Conservation (phyloP, 2,797 vertebrate genomes). For the Semaprochilodus insignis region DNA sequence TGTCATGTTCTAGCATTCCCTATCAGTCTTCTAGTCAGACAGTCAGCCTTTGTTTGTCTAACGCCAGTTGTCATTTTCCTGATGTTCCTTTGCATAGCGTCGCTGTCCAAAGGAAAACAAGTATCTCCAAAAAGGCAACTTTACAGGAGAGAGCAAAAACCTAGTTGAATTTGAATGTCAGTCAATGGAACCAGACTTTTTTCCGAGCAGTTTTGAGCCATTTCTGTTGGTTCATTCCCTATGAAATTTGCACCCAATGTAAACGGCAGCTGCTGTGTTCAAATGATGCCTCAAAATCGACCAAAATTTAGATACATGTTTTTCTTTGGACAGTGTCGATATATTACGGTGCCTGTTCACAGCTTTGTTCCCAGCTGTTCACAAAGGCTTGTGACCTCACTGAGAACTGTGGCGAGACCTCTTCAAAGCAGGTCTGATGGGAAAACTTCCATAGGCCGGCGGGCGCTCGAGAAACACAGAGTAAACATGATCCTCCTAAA, state of each 20-base stretch:
- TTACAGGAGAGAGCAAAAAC: no score
- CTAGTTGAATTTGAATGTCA: no score
- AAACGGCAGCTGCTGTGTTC: no score
- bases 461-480: slow-evolving; percentile 29
- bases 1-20: background rate
- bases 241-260: no score
- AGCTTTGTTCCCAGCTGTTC: slow-evolving; percentile 51
- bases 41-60: background rate
- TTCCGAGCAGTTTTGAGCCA: no score
- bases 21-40: slow-evolving; percentile 18
- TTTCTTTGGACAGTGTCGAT: no score
- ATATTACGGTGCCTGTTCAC: background rate
- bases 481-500: slow-evolving; percentile 34
- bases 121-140: no score
- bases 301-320: no score
- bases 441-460: slow-evolving; percentile 14
- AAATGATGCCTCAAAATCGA: no score
- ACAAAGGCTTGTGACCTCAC: slow-evolving; percentile 23
- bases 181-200: no score
- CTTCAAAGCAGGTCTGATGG: slow-evolving; percentile 7
- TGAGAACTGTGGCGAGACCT: slow-evolving; percentile 25
- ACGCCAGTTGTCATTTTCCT: slow-evolving; percentile 21
- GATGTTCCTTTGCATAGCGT: slow-evolving; percentile 30
- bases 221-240: no score
- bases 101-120: no score